These are phyloP conservation scores for Siderastrea siderea DNA, from an alignment of 92 coral and sea anemone species.

Conservation along the genomic window DNA sequence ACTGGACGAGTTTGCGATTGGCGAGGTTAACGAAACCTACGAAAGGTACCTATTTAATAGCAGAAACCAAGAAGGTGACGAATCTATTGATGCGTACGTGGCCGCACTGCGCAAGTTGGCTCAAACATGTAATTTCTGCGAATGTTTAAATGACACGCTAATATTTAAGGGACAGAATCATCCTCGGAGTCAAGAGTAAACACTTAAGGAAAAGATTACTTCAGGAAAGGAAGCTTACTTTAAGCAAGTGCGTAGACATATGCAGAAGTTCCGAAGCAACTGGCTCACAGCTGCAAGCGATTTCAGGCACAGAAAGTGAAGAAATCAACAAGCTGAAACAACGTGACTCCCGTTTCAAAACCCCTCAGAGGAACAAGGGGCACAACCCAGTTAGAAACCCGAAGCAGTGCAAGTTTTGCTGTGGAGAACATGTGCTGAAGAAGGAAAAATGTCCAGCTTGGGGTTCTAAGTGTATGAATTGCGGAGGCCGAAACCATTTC, in stretches of 20 bases:
- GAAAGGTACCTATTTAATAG: conserved; percentile 69
- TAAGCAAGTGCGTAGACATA: conserved; percentile 60
- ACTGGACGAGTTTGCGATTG: conserved; percentile 72
- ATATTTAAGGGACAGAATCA: conserved; percentile 57
- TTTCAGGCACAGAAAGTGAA: conserved; percentile 34
- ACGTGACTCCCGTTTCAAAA: neutral
- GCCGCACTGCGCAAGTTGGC: conserved; percentile 58
- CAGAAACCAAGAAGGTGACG: conserved; percentile 48
- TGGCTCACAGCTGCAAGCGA: conserved; percentile 40
- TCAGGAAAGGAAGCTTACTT: conserved; percentile 57
- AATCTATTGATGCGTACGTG: conserved; percentile 59
- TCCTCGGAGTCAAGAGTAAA: conserved; percentile 29
- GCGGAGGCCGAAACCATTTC: conserved; percentile 45
- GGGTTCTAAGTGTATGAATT: conserved; percentile 32
- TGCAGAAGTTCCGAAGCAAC: conserved; percentile 66
- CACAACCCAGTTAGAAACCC: neutral
- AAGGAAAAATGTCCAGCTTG: conserved; percentile 55
- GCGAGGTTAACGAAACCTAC: conserved; percentile 70
- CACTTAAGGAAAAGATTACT: conserved; percentile 45
- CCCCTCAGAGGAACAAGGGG: neutral
- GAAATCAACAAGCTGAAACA: neutral
- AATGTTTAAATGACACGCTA: conserved; percentile 34
- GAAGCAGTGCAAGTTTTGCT: conserved; percentile 35
- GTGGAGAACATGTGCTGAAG: conserved; percentile 30
- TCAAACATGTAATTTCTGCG: conserved; percentile 61